Evolutionary conservation across 2,888 invertebrate genomes (phyloP).

Genomic region (Drosophila affinis): DNA sequence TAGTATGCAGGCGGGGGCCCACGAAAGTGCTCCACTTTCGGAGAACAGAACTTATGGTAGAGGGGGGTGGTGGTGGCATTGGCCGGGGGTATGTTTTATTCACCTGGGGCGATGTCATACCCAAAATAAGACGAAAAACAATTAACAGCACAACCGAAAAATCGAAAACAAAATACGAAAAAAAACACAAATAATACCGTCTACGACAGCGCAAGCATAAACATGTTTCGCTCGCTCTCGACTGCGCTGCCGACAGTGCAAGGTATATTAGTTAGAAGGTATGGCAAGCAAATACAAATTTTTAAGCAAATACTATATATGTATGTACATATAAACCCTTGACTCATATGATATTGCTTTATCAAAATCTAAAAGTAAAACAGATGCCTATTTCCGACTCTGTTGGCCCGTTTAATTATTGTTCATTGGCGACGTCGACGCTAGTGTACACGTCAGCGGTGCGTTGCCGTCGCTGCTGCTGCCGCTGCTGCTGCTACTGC

Average conservation of each 20-base stretch:
- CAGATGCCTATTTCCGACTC: not conserved
- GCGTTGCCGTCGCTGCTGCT: too few relatives aligned
- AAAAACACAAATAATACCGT: constrained; percentile 17
- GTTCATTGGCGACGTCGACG: constrained; percentile 9
- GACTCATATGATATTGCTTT: not conserved
- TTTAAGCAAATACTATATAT: not conserved
- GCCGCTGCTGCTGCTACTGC: constrained; percentile 1
- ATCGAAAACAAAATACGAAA: constrained; percentile 5
- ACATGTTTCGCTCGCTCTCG: constrained; percentile 25
- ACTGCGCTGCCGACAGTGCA: not conserved
- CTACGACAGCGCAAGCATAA: constrained; percentile 34
- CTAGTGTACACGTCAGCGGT: not conserved
- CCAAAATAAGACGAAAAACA: constrained; percentile 32
- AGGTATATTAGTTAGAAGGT: not conserved
- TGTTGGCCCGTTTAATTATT: not conserved
- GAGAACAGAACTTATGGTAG: constrained; percentile 50
- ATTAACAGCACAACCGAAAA: constrained; percentile 29
- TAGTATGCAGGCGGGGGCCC: constrained; percentile 62
- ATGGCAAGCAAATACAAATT: too few relatives aligned
- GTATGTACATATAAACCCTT: not conserved
- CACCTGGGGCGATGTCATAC: constrained; percentile 67
- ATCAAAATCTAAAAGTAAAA: not conserved
- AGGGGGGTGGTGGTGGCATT: too few relatives aligned
- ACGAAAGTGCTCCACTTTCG: constrained; percentile 68
- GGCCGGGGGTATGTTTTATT: constrained; percentile 57